Evolutionary conservation across 2,113 vertebrate genomes (phyloP).

Genomic region (Pterocles orientalis): DNA sequence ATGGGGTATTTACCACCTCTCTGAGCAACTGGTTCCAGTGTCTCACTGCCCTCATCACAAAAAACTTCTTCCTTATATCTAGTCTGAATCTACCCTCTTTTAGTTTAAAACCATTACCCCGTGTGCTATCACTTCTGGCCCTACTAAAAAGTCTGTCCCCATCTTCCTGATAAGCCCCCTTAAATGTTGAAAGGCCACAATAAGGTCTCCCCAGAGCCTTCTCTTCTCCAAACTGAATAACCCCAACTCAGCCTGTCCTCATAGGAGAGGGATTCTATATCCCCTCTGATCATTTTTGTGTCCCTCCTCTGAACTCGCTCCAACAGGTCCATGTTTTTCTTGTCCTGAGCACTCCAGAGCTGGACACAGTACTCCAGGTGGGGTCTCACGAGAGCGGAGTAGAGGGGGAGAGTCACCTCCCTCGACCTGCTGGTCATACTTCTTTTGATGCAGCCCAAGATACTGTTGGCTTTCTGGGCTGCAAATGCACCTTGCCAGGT

Average conservation of each 20-base stretch:
- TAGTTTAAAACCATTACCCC: background rate
- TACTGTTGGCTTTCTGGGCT: background rate
- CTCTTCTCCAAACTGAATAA: background rate
- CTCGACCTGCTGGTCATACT: accelerated
- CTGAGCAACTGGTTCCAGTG: background rate
- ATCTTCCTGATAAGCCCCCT: background rate
- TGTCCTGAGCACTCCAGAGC: background rate
- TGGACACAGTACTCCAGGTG: accelerated
- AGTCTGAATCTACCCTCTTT: background rate
- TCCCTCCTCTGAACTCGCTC: accelerated
- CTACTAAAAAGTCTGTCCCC: background rate
- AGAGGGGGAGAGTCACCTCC: background rate
- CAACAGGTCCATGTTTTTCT: background rate
- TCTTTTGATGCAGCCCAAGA: background rate
- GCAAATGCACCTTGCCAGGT: accelerated
- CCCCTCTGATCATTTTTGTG: background rate
- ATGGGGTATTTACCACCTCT: background rate
- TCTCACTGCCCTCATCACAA: accelerated
- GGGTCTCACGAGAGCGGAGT: accelerated
- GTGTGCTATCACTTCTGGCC: accelerated
- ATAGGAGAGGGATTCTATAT: background rate
- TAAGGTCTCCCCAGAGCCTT: background rate
- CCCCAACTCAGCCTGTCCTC: background rate
- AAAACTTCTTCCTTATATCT: background rate
- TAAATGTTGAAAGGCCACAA: background rate